phyloP scores from a whole-genome alignment of 37 sponge, comb jelly and placozoan species.

The Cliona cf. orientalis region DNA sequence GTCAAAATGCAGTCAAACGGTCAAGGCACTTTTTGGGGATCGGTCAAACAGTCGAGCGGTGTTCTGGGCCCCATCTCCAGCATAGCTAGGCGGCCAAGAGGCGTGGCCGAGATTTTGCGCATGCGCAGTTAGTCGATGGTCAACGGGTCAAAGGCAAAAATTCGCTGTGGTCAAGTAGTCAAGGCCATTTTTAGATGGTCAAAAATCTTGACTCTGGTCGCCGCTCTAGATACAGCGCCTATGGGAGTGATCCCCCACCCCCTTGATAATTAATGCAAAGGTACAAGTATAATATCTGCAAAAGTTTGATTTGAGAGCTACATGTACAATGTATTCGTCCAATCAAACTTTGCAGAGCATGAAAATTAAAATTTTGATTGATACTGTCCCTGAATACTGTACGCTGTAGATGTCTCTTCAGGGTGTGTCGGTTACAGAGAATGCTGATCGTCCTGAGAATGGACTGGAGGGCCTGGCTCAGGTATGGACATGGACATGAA shows the following conservation, averaged over 20 bases:
- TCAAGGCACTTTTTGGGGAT: too few species aligned
- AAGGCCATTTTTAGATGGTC: neutral
- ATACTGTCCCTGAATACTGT: too few species aligned
- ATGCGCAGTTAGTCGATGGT: neutral
- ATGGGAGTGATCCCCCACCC: slow-evolving; percentile 2
- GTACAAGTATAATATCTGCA: too few species aligned
- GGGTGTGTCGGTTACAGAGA: slow-evolving; percentile 35
- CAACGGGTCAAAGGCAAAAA: slow-evolving; percentile 1
- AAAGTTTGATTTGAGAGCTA: too few species aligned
- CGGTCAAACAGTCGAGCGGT: too few species aligned
- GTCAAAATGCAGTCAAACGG: slow-evolving; percentile 2
- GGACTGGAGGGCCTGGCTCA: slow-evolving; percentile 84
- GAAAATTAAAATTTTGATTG: too few species aligned
- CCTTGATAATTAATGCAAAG: too few species aligned
- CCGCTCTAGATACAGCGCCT: neutral
- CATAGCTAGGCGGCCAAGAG: neutral
- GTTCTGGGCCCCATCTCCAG: too few species aligned
- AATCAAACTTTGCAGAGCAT: too few species aligned
- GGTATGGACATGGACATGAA: neutral
- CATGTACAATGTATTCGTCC: neutral
- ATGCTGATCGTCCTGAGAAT: slow-evolving; percentile 76
- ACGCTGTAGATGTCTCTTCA: slow-evolving; percentile 8
- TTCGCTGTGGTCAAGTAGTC: neutral
- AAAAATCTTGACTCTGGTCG: neutral
- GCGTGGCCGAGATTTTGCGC: neutral